These are phyloP conservation scores for Chaunax sp. DNA, from an alignment of 2,797 vertebrate genomes.

Conservation along the genomic window DNA sequence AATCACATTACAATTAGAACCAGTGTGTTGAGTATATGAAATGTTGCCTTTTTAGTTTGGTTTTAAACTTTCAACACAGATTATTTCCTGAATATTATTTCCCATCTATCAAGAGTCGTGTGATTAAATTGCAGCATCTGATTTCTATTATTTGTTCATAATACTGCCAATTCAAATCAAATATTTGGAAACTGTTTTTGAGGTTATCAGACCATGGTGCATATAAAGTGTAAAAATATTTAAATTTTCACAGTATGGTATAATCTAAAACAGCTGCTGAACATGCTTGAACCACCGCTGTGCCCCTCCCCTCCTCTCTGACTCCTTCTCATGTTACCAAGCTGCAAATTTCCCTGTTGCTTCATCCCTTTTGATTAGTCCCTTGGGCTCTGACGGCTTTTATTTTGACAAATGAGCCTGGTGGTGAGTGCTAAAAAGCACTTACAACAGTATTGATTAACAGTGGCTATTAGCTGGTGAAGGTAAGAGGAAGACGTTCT, in stretches of 20 bases:
- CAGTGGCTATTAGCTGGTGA: slow-evolving; percentile 70
- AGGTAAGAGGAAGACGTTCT: slow-evolving; percentile 65
- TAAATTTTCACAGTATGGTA: slow-evolving; percentile 14
- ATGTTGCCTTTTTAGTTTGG: too few relatives aligned
- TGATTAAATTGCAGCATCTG: too few relatives aligned
- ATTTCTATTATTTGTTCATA: too few relatives aligned
- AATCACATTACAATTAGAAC: too few relatives aligned
- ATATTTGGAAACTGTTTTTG: too few relatives aligned
- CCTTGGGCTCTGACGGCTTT: slow-evolving; percentile 64
- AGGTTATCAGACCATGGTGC: not conserved
- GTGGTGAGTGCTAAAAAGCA: slow-evolving; percentile 74
- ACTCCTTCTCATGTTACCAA: slow-evolving; percentile 60
- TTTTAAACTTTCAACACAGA: too few relatives aligned
- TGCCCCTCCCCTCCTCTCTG: not conserved
- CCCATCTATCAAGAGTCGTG: not conserved
- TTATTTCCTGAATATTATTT: too few relatives aligned
- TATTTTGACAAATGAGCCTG: slow-evolving; percentile 81
- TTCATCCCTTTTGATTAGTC: slow-evolving; percentile 77
- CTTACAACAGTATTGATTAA: slow-evolving; percentile 82
- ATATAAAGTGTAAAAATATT: slow-evolving; percentile 7
- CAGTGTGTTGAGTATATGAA: too few relatives aligned
- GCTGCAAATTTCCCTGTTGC: slow-evolving; percentile 60
- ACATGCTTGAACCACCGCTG: slow-evolving; percentile 5
- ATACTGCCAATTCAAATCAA: not conserved
- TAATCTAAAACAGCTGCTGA: slow-evolving; percentile 43